Percentiles rank a stretch among this genome's conserved stretches.
Conservation (phyloP, 2,797 vertebrate species). For the Tauraco hartlaubi region DNA sequence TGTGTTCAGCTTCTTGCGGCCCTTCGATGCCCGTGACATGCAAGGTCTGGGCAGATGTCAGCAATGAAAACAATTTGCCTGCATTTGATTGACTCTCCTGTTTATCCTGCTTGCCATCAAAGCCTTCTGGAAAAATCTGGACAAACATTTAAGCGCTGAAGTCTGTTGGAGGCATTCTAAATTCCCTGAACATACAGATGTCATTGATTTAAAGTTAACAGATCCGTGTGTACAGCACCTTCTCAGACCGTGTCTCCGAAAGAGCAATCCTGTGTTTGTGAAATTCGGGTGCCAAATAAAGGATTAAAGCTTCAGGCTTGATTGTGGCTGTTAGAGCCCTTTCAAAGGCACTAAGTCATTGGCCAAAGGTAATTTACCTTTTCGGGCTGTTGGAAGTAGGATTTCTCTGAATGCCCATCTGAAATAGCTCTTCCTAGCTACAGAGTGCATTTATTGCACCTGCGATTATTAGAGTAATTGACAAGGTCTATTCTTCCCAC, state of each 20-base stretch:
- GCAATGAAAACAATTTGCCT: background rate
- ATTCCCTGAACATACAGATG: background rate
- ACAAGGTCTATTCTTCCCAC: constrained; percentile 52
- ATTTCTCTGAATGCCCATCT: constrained; percentile 18
- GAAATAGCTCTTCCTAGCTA: constrained; percentile 25
- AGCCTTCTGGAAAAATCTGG: background rate
- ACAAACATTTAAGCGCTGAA: background rate
- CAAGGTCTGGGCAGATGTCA: background rate
- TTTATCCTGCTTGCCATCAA: background rate
- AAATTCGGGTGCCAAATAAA: constrained; percentile 31
- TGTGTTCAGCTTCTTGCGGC: background rate
- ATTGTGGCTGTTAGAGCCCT: background rate
- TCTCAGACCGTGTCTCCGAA: background rate
- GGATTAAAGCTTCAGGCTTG: background rate
- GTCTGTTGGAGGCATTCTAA: background rate
- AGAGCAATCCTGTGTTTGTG: background rate
- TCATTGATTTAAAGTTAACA: background rate
- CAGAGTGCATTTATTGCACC: constrained; percentile 15
- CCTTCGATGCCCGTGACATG: rapidly evolving
- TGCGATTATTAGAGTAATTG: constrained; percentile 54
- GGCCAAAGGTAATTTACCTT: constrained; percentile 31
- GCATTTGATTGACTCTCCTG: background rate
- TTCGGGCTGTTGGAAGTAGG: background rate
- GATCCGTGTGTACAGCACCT: background rate
- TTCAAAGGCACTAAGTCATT: constrained; percentile 35